Base-by-base conservation (phyloP, 2,113 vertebrate genomes). In the Onychostruthus taczanowskii region DNA sequence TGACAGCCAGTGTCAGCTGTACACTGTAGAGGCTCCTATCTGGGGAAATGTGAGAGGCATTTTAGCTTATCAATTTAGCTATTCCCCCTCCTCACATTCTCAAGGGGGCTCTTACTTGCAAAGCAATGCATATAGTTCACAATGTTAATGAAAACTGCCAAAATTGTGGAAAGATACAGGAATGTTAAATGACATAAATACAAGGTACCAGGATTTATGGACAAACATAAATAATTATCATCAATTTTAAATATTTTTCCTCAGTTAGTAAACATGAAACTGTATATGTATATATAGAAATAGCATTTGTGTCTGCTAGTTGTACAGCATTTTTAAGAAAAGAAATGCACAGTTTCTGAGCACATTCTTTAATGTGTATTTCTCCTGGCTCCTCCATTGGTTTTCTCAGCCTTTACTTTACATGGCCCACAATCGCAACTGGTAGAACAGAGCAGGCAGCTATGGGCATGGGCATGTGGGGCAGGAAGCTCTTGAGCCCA, bases 1-100 rank as follows among this genome's bases (percentile, higher is more conserved):
- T 98, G 97, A 97, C 97, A 98, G 31, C 69, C 94, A 35, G 43
- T 87, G 92, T 97, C 95, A 95, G 89, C 95, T 96, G 50, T 96
- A 77, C 35, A 3, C 94, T 84, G 87, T 69, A 27, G 93, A 94
- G 93, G 70, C 90, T 97, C 68, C 88, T 76, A 7, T 81, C 94
- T 59, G 80, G 61, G 93, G 96, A 97, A 96, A 97, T 20, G 46
- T 72, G 94, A 97, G 93, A 95, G 83, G 81, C 62, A 47, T 85
- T 94, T 97, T 89, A 91, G 66, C 87, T 89, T 92, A 67, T 63
- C 30, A 4, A 37, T 69, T 59, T 33, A 53, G 47, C 89, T n/a
- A 3, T 87, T 96, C 61, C 41, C 75, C 58, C 35, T 46, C 35
- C 59, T 77, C 13, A 27, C 3, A 0, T 95, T 97, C 89, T 96